Percentiles rank a stretch among this genome's conserved stretches.
These are phyloP conservation scores for Rhyacichthys aspro DNA, from an alignment of 2,797 vertebrate genomes.

Conservation along the genomic window DNA sequence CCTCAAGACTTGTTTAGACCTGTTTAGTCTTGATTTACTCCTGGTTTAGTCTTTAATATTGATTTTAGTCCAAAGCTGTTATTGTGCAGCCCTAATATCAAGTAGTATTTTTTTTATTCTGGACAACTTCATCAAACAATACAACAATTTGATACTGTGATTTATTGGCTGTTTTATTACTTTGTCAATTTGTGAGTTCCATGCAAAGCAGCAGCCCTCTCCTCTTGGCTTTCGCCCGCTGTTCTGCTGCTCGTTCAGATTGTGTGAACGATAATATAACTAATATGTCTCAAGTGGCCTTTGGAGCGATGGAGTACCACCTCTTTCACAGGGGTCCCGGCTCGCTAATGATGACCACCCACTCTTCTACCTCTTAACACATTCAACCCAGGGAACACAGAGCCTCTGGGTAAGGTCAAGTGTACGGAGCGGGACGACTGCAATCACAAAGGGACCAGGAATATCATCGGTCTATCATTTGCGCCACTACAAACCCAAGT, in stretches of 20 bases:
- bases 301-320: constrained; percentile 74
- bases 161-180: too few relatives aligned
- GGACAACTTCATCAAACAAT: too few relatives aligned
- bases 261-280: constrained; percentile 78
- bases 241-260: constrained; percentile 62
- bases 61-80: too few relatives aligned
- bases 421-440: constrained; percentile 52
- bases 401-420: constrained; percentile 76
- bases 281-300: constrained; percentile 85
- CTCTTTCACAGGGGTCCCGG: constrained; percentile 73
- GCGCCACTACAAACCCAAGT: constrained; percentile 5
- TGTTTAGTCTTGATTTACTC: too few relatives aligned
- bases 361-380: constrained; percentile 69
- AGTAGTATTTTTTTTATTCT: too few relatives aligned
- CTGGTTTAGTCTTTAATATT: too few relatives aligned
- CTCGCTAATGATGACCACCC: constrained; percentile 86
- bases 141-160: too few relatives aligned
- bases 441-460: constrained; percentile 58
- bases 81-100: too few relatives aligned
- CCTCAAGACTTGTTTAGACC: too few relatives aligned
- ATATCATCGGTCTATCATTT: constrained; percentile 58
- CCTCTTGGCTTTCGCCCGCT: constrained; percentile 46
- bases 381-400: constrained; percentile 55
- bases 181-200: too few relatives aligned
- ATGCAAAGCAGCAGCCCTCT: constrained; percentile 6